Base-by-base conservation (phyloP, 1,140 invertebrate species). In the Liolophura sinensis region DNA sequence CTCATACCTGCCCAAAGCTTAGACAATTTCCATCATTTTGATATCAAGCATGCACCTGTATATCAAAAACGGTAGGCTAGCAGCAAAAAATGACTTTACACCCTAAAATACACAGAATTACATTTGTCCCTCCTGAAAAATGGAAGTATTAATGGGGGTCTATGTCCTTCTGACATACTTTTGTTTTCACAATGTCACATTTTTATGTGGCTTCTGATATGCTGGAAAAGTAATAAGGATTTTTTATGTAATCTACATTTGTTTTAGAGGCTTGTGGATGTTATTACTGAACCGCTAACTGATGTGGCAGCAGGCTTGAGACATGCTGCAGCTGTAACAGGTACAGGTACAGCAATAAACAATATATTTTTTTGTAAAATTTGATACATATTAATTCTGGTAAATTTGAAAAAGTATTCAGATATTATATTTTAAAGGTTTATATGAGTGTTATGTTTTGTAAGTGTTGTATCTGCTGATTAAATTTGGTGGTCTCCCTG, bases 281-380 rank as follows among this genome's bases (percentile, higher is more conserved):
- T 1, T n/a, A 27, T 49, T 20, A 31, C 6, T 6, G 3, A 27
- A 18, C 20, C 24, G 16, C 57, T 71, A 16, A 58, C 27, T 3
- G 58, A 67, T 55, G 63, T 78, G 27, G 70, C 70, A n/a, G 73
- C 74, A 48, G 76, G 76, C 12, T 31, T 78, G 24, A 61, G 76
- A 48, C 76, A 78, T 72, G 58, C 55, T 27, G 54, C 72, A 18
- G 67, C 68, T 46, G 20, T 73, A n/a, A 70, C 71, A 65, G 74
- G 74, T 76, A 70, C 71, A 65, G 74, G 74, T 76, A 67, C 31
- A 16, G 16, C 24, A 40, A 20, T 12, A 49, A 3, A 40, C 31
- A 40, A 40, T 5, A 40, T n/a, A n/a, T n/a, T n/a, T n/a, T n/a
- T n/a, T n/a, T n/a, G n/a, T n/a, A n/a, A 40, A 40, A 40, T 40